Conservation (phyloP, 2,888 invertebrate species). For the Ennomos quercinarius region DNA sequence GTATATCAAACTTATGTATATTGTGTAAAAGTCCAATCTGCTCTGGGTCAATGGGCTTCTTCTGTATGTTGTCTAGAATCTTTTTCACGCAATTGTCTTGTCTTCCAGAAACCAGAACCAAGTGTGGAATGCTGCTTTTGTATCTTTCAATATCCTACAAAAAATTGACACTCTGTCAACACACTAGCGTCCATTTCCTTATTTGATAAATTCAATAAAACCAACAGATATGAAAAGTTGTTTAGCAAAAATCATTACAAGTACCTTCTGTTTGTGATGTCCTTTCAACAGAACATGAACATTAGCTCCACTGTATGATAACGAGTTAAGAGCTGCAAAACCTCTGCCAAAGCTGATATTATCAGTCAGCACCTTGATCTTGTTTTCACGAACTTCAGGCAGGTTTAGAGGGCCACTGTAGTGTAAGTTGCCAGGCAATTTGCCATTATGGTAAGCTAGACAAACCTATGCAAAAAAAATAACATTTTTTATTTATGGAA, state of each 20-base stretch:
- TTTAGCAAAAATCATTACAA: background rate
- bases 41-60: slow-evolving; percentile 69
- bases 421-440: slow-evolving; percentile 57
- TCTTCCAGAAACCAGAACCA: slow-evolving; percentile 84
- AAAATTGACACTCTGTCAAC: slow-evolving; percentile 4
- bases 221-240: too few species aligned
- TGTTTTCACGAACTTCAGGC: slow-evolving; percentile 46
- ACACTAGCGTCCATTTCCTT: background rate
- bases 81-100: slow-evolving; percentile 71
- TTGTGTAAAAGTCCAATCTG: slow-evolving; percentile 74
- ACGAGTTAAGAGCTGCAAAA: slow-evolving; percentile 52
- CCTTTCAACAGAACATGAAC: slow-evolving; percentile 56
- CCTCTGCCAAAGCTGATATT: slow-evolving; percentile 47
- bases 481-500: too few species aligned
- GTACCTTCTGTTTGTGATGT: slow-evolving; percentile 54
- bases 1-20: slow-evolving; percentile 71
- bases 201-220: too few species aligned
- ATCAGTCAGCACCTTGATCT: slow-evolving; percentile 50
- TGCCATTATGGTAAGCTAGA: slow-evolving; percentile 53
- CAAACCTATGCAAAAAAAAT: slow-evolving; percentile 44
- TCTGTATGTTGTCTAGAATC: slow-evolving; percentile 57
- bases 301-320: slow-evolving; percentile 53
- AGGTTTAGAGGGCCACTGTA: slow-evolving; percentile 49
- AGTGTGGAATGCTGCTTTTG: slow-evolving; percentile 63
- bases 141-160: slow-evolving; percentile 51